Evolutionary conservation across 1,140 invertebrate genomes (phyloP).

Genomic region (Solen grandis): DNA sequence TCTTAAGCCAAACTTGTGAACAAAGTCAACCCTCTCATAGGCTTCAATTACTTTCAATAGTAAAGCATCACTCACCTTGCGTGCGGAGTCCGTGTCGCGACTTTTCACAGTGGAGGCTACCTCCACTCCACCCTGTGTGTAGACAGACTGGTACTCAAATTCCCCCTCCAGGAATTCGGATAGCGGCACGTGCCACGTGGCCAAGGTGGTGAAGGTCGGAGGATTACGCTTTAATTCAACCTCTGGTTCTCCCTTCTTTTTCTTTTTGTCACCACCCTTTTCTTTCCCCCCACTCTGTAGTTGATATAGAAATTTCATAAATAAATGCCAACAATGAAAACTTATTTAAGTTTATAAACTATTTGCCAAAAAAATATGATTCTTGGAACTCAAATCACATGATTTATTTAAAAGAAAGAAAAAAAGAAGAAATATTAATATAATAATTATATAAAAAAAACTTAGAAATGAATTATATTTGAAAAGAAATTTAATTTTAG

Average conservation of each 20-base stretch:
- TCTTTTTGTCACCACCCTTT: slow-evolving; percentile 64
- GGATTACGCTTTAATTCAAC: slow-evolving; percentile 70
- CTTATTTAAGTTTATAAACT: too few species aligned
- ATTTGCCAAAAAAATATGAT: too few species aligned
- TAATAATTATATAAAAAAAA: too few species aligned
- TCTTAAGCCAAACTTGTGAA: neutral
- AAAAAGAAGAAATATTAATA: too few species aligned
- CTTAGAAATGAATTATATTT: too few species aligned
- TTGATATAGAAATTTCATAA: too few species aligned
- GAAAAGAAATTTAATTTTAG: too few species aligned
- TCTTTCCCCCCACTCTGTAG: slow-evolving; percentile 49
- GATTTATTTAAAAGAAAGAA: too few species aligned
- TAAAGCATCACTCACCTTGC: slow-evolving; percentile 54
- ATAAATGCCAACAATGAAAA: too few species aligned
- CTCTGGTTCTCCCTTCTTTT: slow-evolving; percentile 74
- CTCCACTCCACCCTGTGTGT: slow-evolving; percentile 63
- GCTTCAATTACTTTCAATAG: neutral
- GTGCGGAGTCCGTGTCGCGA: slow-evolving; percentile 56
- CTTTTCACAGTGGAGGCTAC: slow-evolving; percentile 62
- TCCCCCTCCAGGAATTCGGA: slow-evolving; percentile 77
- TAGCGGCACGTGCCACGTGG: slow-evolving; percentile 74
- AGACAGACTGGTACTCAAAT: slow-evolving; percentile 63
- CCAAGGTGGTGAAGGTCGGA: slow-evolving; percentile 72
- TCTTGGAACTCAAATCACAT: too few species aligned
- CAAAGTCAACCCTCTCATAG: neutral